These are phyloP conservation scores for Forbesichthys agassizii DNA, from an alignment of 2,113 vertebrate species.

Conservation along the genomic window DNA sequence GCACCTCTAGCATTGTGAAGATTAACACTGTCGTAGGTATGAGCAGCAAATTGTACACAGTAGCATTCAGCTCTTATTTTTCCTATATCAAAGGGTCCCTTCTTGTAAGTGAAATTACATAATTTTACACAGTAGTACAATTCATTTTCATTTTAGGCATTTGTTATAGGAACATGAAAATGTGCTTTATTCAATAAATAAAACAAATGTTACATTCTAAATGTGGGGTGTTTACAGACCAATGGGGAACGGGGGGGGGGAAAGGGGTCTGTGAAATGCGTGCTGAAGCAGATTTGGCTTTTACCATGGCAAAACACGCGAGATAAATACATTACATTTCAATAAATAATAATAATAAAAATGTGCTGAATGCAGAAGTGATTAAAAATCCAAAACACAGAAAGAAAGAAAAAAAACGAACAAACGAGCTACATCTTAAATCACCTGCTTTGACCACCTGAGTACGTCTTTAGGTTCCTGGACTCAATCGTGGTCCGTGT, in stretches of 20 bases:
- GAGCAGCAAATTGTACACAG: constrained; percentile 73
- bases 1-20: constrained; percentile 79
- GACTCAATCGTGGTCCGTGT: constrained; percentile 62
- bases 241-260: constrained; percentile 40
- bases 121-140: constrained; percentile 61
- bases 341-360: constrained; percentile 72
- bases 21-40: constrained; percentile 71
- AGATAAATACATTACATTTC: constrained; percentile 46
- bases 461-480: constrained; percentile 82
- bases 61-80: constrained; percentile 64
- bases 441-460: constrained; percentile 87
- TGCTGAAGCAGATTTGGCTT: constrained; percentile 48
- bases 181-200: constrained; percentile 64
- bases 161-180: constrained; percentile 65
- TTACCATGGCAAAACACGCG: constrained; percentile 43
- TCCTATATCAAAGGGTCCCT: constrained; percentile 43
- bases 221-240: constrained; percentile 44
- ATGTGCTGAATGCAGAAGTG: constrained; percentile 75
- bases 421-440: constrained; percentile 79
- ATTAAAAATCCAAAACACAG: constrained; percentile 58
- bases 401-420: constrained; percentile 43
- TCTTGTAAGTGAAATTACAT: constrained; percentile 55
- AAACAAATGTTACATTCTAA: constrained; percentile 63
- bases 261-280: constrained; percentile 37
- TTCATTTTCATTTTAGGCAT: constrained; percentile 62